Base-by-base conservation (phyloP, 2,113 vertebrate species). In the Mus spicilegus region DNA sequence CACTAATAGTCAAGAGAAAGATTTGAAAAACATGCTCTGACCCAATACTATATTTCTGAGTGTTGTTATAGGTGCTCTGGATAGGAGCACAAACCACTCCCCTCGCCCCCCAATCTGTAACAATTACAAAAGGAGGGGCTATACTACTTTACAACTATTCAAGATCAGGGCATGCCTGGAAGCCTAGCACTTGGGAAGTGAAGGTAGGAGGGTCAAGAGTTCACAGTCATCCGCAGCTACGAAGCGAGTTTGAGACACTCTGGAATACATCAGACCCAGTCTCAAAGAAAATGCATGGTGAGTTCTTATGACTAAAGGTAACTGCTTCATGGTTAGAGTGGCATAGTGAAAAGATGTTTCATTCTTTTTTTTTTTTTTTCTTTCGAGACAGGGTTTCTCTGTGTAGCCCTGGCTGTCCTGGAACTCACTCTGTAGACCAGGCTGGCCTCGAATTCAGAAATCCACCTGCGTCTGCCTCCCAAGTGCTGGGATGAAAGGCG, bases 1-100 rank as follows among this genome's bases (percentile, higher is more conserved):
- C 58, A 77, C 26, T 87, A 90, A 67, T 75, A 33, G 81, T 95
- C 39, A 96, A 80, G 63, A 42, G 89, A 92, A 46, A 92, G 42
- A 94, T 24, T 56, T 93, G 51, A 65, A 20, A 91, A 95, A 88
- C 39, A 89, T 19, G 87, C 91, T 90, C 80, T 88, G 70, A 93
- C n/a, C 0, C 12, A 80, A 75, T 70, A 89, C 4, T 56, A 14
- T 81, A 80, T 78, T 96, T 97, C 22, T 84, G 13, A 88, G 89
- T 90, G 39, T 87, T 95, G 49, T 75, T 86, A 39, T 67, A 46
- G 19, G 72, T 36, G 1, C 69, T 93, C 77, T 82, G 17, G 28
- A 10, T 90, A 84, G 89, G 67, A 93, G 88, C n/a, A 93, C 33
- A 95, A 85, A 90, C n/a, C 85, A 14, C 1, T 94, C 46, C 75